Percentiles rank a stretch among this genome's conserved stretches.
phyloP scores from a whole-genome alignment of 2,797 vertebrate genomes.

The Staurois parvus region DNA sequence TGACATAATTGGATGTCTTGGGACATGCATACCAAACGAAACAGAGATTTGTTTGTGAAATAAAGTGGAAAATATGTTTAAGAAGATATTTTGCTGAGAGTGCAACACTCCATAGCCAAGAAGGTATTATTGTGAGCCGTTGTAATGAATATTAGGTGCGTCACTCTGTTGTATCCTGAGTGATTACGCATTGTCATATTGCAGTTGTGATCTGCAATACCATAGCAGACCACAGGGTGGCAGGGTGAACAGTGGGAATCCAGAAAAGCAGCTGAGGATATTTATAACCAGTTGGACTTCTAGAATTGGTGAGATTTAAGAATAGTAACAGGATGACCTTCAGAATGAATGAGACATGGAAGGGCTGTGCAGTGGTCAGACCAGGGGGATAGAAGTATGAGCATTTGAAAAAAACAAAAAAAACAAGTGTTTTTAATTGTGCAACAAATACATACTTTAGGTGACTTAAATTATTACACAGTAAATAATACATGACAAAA shows the following conservation, averaged over 20 bases:
- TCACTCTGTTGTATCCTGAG: too few relatives aligned
- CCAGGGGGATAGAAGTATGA: background rate
- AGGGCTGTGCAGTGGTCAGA: background rate
- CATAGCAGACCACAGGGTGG: constrained; percentile 5
- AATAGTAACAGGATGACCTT: constrained; percentile 46
- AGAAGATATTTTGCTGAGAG: too few relatives aligned
- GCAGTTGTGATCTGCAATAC: background rate
- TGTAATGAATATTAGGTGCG: too few relatives aligned
- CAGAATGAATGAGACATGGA: background rate
- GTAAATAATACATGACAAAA: too few relatives aligned
- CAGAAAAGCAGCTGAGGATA: constrained; percentile 8
- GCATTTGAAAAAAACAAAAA: too few relatives aligned
- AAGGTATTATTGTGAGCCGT: too few relatives aligned
- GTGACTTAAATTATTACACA: too few relatives aligned
- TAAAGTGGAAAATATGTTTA: too few relatives aligned
- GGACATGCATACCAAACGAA: too few relatives aligned
- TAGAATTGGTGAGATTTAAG: constrained; percentile 21
- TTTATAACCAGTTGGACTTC: constrained; percentile 15
- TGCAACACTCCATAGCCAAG: too few relatives aligned
- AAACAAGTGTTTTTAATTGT: background rate
- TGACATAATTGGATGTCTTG: too few relatives aligned
- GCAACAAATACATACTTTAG: background rate
- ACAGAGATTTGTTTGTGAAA: too few relatives aligned
- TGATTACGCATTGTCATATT: background rate
- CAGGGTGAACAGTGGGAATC: background rate